Conservation (phyloP, 2,113 vertebrate species). For the Thamnaconus septentrionalis region DNA sequence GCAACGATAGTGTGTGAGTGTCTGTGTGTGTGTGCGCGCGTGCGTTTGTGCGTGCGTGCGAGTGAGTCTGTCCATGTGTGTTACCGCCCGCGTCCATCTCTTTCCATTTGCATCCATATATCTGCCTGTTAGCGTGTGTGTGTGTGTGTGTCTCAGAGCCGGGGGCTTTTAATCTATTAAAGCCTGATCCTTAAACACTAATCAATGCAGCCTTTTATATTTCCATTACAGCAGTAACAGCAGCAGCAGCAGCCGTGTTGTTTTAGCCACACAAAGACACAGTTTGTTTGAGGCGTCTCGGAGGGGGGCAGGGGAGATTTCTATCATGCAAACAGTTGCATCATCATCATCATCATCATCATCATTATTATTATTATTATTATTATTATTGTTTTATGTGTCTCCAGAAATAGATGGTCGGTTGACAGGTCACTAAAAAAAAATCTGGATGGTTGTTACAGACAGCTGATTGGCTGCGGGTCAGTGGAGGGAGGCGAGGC, state of each 20-base stretch:
- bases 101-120: constrained; percentile 15
- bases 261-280: too few relatives aligned
- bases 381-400: too few relatives aligned
- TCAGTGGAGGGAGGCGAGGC: too few relatives aligned
- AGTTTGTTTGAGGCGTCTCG: too few relatives aligned
- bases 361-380: too few relatives aligned
- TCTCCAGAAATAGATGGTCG: too few relatives aligned
- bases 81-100: constrained; percentile 15
- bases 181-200: constrained; percentile 76
- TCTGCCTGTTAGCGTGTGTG: constrained; percentile 1
- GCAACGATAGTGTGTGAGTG: background rate
- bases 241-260: constrained; percentile 32
- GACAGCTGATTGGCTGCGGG: too few relatives aligned
- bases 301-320: too few relatives aligned
- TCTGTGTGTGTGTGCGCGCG: background rate
- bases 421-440: too few relatives aligned
- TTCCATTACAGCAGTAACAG: constrained; percentile 74
- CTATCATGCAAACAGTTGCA: too few relatives aligned
- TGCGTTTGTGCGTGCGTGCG: background rate
- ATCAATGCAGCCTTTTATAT: constrained; percentile 80
- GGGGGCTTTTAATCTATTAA: constrained; percentile 80
- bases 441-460: too few relatives aligned
- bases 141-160: constrained; percentile 50
- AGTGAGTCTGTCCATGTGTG: constrained; percentile 1
- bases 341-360: too few relatives aligned